Base-by-base conservation (phyloP, 2,113 vertebrate genomes). In the Cettia cetti region DNA sequence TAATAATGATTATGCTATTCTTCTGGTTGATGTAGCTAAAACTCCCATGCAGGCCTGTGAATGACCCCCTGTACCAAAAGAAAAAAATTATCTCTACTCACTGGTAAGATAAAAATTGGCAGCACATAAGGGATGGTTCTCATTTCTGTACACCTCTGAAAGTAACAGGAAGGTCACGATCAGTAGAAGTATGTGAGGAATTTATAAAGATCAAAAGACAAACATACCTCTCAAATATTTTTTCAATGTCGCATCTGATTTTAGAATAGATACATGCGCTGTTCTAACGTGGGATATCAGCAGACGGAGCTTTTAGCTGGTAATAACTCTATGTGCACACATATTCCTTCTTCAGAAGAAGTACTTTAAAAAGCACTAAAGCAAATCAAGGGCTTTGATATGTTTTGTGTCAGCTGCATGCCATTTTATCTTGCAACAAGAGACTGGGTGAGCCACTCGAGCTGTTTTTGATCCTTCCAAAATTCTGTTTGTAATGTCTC, bases 341-440 rank as follows among this genome's bases (percentile, higher is more conserved):
- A 92, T 94, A 91, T 76, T 91, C 82, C 60, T 94, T 91, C 93
- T 82, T 90, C 78, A 70, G 57, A 75, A 94, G 90, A 60, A 95
- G 78, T 80, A 91, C 94, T 95, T 95, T 94, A 85, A 95, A 95
- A 88, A 35, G 56, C 88, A 90, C 88, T 90, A 86, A 76, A 92
- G 82, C 82, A 96, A 96, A 96, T 88, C 79, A 92, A 96, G 94
- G 31, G 72, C 82, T 95, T 88, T 78, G 88, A 88, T 88, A 95
- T 96, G 93, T 88, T 95, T 93, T 92, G 79, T 96, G 93, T 96
- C 94, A 96, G 79, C 90, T 96, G 93, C 82, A 90, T 92, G 60
- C 59, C 92, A 94, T 56, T 90, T 94, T 90, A 96, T 97, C 95
- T 96, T 81, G 64, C 82, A 93, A 81, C 92, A 93, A 94, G 76